These are phyloP conservation scores for Dasypogon diadema DNA, from an alignment of 2,888 invertebrate species.

Conservation along the genomic window DNA sequence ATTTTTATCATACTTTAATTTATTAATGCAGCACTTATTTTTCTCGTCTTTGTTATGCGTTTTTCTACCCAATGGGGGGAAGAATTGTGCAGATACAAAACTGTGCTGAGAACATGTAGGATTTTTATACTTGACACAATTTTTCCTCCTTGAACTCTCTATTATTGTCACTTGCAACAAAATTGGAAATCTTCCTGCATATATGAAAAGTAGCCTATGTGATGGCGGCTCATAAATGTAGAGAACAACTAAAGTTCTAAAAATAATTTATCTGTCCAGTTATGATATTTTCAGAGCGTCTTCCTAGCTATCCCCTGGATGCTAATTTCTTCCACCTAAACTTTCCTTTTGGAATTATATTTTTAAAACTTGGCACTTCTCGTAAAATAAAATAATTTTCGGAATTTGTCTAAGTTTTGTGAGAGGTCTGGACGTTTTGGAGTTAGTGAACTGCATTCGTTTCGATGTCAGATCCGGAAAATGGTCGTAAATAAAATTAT, in stretches of 20 bases:
- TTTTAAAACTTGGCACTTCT: conserved; percentile 39
- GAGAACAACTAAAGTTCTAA: conserved; percentile 13
- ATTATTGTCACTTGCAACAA: background rate
- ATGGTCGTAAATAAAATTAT: background rate
- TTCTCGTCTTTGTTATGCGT: background rate
- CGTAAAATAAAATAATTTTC: background rate
- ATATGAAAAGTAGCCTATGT: background rate
- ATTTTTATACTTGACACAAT: conserved; percentile 38
- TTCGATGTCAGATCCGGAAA: background rate
- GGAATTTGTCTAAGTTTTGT: background rate
- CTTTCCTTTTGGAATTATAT: conserved; percentile 23
- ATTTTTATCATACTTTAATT: conserved; percentile 49
- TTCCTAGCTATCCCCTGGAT: conserved; percentile 20
- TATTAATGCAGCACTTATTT: conserved; percentile 40
- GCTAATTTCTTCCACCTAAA: conserved; percentile 20
- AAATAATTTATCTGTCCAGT: conserved; percentile 46
- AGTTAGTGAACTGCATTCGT: too few species aligned
- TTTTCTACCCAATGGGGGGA: conserved; percentile 19
- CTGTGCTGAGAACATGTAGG: conserved; percentile 5
- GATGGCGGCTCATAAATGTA: background rate
- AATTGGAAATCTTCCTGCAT: background rate
- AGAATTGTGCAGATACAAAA: background rate
- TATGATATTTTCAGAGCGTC: conserved; percentile 35
- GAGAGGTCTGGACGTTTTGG: background rate
- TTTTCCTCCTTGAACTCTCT: background rate